Conservation (phyloP, 2,888 invertebrate genomes). For the Lepidochrysops patricia region DNA sequence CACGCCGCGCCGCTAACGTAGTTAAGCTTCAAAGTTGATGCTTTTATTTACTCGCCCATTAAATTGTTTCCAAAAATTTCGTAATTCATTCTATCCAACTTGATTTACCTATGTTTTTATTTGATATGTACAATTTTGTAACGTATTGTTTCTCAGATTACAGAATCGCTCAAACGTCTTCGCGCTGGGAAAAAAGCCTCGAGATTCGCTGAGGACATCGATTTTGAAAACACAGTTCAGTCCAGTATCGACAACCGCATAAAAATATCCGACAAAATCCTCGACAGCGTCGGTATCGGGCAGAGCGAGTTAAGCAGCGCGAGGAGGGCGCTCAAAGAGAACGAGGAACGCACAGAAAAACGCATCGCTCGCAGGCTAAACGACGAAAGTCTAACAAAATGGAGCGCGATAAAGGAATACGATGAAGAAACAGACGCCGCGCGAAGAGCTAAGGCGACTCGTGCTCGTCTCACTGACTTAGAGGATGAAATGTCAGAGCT, state of each 20-base stretch:
- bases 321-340: constrained; percentile 60
- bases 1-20: too few relatives aligned
- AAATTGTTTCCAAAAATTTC: too few relatives aligned
- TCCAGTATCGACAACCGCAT: constrained; percentile 73
- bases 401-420: constrained; percentile 75
- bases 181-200: constrained; percentile 76
- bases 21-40: too few relatives aligned
- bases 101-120: too few relatives aligned
- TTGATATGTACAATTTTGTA: neutral
- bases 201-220: constrained; percentile 76
- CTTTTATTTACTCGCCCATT: too few relatives aligned
- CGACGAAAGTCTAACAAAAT: constrained; percentile 73
- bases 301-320: constrained; percentile 68
- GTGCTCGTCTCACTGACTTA: constrained; percentile 80
- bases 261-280: constrained; percentile 77
- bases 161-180: constrained; percentile 74
- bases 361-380: constrained; percentile 60
- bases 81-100: too few relatives aligned
- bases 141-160: constrained; percentile 60
- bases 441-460: constrained; percentile 77
- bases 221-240: constrained; percentile 76
- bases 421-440: constrained; percentile 75
- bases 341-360: constrained; percentile 65
- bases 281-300: constrained; percentile 77
- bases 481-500: constrained; percentile 85